Evolutionary conservation across 2,888 invertebrate species (phyloP).

Genomic region (Bombyx huttoni): DNA sequence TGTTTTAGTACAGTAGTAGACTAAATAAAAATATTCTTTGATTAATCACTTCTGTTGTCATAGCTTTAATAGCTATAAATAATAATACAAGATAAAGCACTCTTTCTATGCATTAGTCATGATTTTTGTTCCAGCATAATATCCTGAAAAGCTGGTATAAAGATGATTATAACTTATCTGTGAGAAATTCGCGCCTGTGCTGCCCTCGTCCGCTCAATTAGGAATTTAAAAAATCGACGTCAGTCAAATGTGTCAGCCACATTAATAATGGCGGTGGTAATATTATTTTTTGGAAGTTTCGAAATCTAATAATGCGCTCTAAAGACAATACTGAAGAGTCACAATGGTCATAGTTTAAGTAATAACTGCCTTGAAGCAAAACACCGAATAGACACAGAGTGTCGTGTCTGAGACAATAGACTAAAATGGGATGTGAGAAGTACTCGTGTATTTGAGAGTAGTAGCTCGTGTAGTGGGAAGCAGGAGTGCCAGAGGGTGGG

Average conservation of each 20-base stretch:
- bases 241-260: constrained; percentile 47
- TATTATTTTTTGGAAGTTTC: constrained; percentile 32
- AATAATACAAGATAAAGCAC: too few relatives aligned
- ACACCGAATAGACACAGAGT: background rate
- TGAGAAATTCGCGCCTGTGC: constrained; percentile 13
- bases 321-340: background rate
- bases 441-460: constrained; percentile 42
- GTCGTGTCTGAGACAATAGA: background rate
- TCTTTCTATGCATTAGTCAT: too few relatives aligned
- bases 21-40: too few relatives aligned
- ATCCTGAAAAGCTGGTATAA: too few relatives aligned
- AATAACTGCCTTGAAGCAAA: background rate
- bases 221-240: constrained; percentile 51
- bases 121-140: too few relatives aligned
- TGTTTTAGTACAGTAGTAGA: too few relatives aligned
- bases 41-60: too few relatives aligned
- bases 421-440: constrained; percentile 32
- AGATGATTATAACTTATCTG: background rate
- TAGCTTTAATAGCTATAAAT: too few relatives aligned
- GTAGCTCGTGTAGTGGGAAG: constrained; percentile 29
- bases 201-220: constrained; percentile 16
- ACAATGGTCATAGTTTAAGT: background rate
- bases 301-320: background rate
- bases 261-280: constrained; percentile 58
- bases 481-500: constrained; percentile 71